phyloP scores from a whole-genome alignment of 2,797 vertebrate genomes.

The Rhadinocentrus ornatus region DNA sequence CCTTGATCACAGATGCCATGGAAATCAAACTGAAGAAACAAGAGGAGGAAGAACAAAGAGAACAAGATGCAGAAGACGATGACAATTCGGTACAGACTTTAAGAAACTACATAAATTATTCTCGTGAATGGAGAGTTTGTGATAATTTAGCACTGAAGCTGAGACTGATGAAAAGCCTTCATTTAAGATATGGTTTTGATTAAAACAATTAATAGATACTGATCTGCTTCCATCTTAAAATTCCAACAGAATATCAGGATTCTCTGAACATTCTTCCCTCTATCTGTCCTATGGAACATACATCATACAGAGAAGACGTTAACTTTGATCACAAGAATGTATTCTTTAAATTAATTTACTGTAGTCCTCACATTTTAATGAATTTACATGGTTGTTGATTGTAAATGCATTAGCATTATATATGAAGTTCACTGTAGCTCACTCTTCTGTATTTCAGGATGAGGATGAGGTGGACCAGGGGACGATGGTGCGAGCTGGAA shows the following conservation, averaged over 20 bases:
- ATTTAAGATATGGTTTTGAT: not conserved
- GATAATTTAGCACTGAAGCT: not conserved
- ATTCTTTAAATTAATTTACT: not conserved
- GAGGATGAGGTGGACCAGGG: conserved; percentile 94
- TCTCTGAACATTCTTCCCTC: too few species aligned
- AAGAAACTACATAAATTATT: too few species aligned
- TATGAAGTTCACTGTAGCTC: not conserved
- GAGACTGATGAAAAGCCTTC: not conserved
- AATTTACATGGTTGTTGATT: not conserved
- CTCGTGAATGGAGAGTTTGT: not conserved
- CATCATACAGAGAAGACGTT: rapidly evolving
- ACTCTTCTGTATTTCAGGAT: conserved; percentile 78
- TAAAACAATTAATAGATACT: not conserved
- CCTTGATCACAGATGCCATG: conserved; percentile 93
- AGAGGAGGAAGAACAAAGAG: conserved; percentile 88
- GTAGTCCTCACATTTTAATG: not conserved
- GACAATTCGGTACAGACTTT: conserved; percentile 88
- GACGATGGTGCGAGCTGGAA: conserved; percentile 90
- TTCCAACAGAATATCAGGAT: not conserved
- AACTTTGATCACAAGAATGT: rapidly evolving
- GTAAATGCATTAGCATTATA: not conserved
- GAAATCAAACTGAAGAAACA: conserved; percentile 92
- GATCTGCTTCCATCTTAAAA: not conserved
- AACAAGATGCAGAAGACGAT: conserved; percentile 91
- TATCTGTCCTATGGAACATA: too few species aligned